Base-by-base conservation (phyloP, 2,888 invertebrate species). In the Tineola bisselliella region DNA sequence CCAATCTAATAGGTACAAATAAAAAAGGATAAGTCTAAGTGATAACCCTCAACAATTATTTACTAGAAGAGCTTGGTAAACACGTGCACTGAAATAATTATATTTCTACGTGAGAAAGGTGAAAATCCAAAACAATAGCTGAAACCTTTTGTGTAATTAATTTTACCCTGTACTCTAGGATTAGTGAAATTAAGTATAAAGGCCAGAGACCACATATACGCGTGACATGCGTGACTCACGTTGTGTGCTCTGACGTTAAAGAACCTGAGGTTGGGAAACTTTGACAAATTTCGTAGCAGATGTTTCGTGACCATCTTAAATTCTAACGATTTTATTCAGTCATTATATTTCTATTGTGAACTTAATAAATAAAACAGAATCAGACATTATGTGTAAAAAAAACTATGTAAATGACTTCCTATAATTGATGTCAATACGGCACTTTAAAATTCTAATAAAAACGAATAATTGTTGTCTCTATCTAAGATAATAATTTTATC, bases 101-200 rank as follows among this genome's bases (percentile, higher is more conserved):
- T 18, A 54, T 18, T 18, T 12, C 75, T 78, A 77, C 81, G 74
- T 84, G 84, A 81, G 77, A 75, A 79, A 69, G 72, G 84, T 84
- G 82, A 79, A 72, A 81, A 74, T 79, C 75, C 70, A 82, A 84
- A 84, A 71, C 72, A 83, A 71, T 74, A 77, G 74, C 75, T 75
- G 75, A 75, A 74, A 77, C 68, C 76, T 72, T 58, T 48, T 52
- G 48, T 52, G 52, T 52, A n/a, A 52, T 79, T 86, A 86, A 81
- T 74, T 79, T 84, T 87, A 87, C 87, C 87, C 87, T 87, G 87
- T 87, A 81, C 77, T 83, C 84, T 86, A 86, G 84, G 81, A 81
- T 86, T 59, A 76, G 77, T 80, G 82, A 81, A 75, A 73, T 74
- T 74, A 80, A 69, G 68, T 74, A 72, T n/a, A n/a, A 4, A 25